phyloP scores from a whole-genome alignment of 1,140 invertebrate genomes.

The Camponotus pennsylvanicus region DNA sequence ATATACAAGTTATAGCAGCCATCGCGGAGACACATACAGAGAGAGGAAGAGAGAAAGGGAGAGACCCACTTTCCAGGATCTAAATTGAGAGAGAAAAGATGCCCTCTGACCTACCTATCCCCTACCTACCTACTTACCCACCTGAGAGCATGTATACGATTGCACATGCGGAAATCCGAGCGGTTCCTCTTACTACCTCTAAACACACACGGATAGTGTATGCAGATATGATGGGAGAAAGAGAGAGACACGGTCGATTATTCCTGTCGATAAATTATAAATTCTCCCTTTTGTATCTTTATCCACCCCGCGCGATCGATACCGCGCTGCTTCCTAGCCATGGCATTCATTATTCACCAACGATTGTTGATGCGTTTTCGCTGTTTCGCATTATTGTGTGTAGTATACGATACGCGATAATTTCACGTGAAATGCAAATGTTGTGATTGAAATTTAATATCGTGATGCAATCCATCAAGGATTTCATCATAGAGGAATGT shows the following conservation, averaged over 20 bases:
- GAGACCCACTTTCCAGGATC: slow-evolving; percentile 57
- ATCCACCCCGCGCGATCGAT: slow-evolving; percentile 32
- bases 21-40: slow-evolving; percentile 6
- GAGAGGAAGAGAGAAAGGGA: not conserved
- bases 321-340: not conserved
- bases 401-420: not conserved
- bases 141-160: not conserved
- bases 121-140: not conserved
- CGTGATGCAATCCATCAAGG: not conserved
- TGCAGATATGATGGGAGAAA: too few species aligned
- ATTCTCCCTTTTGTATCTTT: slow-evolving; percentile 17
- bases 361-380: slow-evolving; percentile 42
- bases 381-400: not conserved
- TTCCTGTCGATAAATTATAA: slow-evolving; percentile 59
- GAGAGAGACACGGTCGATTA: slow-evolving; percentile 3
- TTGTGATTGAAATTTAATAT: not conserved
- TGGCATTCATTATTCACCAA: slow-evolving; percentile 17
- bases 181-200: slow-evolving; percentile 32
- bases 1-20: slow-evolving; percentile 26
- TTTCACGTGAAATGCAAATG: not conserved
- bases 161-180: slow-evolving; percentile 35
- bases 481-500: too few species aligned
- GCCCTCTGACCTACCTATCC: slow-evolving; percentile 15
- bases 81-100: slow-evolving; percentile 35
- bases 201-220: not conserved